A percentile compares a stretch with the other conserved stretches of the same genome.
phyloP scores from a whole-genome alignment of 2,797 vertebrate species.

The Otolemur crassicaudatus region DNA sequence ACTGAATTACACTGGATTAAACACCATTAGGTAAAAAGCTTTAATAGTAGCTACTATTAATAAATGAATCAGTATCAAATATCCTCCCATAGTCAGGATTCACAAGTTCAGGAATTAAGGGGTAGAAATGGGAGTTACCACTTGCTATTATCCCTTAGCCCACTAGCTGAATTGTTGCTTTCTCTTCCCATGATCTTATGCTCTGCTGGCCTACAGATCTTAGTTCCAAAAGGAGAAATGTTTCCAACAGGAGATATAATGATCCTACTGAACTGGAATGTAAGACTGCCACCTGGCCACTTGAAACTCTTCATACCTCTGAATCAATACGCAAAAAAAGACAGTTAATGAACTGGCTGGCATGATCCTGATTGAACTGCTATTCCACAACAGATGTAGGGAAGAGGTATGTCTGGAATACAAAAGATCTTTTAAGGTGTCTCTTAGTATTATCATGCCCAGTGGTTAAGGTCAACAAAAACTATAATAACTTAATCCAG shows the following conservation, averaged over 20 bases:
- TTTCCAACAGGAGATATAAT: background rate
- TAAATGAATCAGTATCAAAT: background rate
- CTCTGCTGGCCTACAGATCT: background rate
- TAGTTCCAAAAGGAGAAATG: background rate
- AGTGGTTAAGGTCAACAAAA: background rate
- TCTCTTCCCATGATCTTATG: background rate
- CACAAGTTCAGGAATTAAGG: background rate
- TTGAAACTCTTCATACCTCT: background rate
- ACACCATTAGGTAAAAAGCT: conserved; percentile 13
- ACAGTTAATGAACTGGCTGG: background rate
- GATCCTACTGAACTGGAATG: background rate
- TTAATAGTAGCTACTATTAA: background rate
- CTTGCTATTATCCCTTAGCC: background rate
- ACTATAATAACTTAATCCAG: background rate
- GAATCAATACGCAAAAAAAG: background rate
- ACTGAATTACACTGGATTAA: background rate
- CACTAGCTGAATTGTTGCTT: background rate
- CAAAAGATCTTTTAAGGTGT: background rate
- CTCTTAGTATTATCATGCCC: background rate
- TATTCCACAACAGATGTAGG: background rate
- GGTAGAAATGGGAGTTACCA: background rate
- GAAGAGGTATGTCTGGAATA: background rate
- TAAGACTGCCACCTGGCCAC: background rate
- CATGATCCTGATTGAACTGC: background rate
- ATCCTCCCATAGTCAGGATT: background rate